Percentiles rank a stretch among this genome's conserved stretches.
Evolutionary conservation across 1,140 invertebrate species (phyloP).

Genomic region (Cotesia typhae): DNA sequence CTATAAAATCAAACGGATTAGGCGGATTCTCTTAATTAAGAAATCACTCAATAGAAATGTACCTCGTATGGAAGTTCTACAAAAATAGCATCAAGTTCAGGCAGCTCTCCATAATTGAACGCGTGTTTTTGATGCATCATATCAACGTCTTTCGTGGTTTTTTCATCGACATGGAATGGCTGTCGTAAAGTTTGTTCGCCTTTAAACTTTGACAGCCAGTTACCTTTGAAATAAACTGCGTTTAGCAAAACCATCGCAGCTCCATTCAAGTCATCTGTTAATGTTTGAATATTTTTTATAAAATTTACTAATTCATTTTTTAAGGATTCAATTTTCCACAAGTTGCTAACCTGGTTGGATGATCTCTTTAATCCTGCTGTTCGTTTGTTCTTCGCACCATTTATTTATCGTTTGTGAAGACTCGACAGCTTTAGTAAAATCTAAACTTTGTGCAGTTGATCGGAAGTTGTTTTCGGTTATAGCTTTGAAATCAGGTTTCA

Average conservation of each 20-base stretch:
- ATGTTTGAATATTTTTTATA: background rate
- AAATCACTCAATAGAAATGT: constrained; percentile 33
- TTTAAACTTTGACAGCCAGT: constrained; percentile 72
- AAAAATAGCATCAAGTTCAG: constrained; percentile 67
- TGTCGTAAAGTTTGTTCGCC: constrained; percentile 61
- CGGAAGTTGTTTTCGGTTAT: constrained; percentile 55
- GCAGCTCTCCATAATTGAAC: constrained; percentile 66
- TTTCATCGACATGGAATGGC: constrained; percentile 59
- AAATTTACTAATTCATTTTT: too few species aligned
- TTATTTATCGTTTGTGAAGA: constrained; percentile 70
- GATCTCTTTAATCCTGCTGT: constrained; percentile 15
- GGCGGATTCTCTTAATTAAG: background rate
- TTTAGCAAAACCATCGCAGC: constrained; percentile 71
- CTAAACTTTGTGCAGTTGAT: constrained; percentile 65
- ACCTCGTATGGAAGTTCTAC: constrained; percentile 76
- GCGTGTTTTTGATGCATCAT: constrained; percentile 64
- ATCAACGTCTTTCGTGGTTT: constrained; percentile 55
- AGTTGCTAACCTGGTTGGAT: background rate
- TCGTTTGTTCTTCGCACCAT: constrained; percentile 48
- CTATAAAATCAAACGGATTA: background rate
- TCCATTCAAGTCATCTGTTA: constrained; percentile 35
- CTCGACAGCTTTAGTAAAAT: constrained; percentile 64
- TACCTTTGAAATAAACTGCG: constrained; percentile 77
- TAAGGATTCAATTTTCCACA: background rate
- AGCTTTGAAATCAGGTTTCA: constrained; percentile 31